Evolutionary conservation across 2,797 vertebrate species (phyloP).

Genomic region (Diplodus sargus): DNA sequence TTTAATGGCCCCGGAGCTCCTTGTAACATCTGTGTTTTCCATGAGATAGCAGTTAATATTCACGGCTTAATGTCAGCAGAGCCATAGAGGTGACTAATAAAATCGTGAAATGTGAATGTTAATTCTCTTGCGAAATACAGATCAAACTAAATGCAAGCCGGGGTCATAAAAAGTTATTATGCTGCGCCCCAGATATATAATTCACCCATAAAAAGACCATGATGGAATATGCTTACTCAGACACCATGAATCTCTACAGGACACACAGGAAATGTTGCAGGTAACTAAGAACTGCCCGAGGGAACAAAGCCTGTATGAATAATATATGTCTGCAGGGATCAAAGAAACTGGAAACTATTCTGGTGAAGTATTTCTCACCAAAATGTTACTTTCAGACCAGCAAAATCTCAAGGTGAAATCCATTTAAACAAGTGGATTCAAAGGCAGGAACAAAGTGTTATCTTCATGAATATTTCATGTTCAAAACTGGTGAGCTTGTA

Average conservation of each 20-base stretch:
- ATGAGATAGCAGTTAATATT: conserved; percentile 43
- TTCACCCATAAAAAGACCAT: conserved; percentile 22
- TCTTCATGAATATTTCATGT: neutral
- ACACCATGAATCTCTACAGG: conserved; percentile 15
- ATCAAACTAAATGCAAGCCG: conserved; percentile 33
- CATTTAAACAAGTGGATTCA: neutral
- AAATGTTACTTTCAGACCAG: neutral
- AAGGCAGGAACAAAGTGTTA: neutral
- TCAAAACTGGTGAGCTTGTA: neutral
- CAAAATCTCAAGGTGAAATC: neutral
- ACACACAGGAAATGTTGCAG: neutral
- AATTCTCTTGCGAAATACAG: conserved; percentile 30
- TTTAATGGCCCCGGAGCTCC: conserved; percentile 42
- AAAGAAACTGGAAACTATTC: neutral
- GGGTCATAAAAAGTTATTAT: conserved; percentile 34
- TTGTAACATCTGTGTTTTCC: conserved; percentile 50
- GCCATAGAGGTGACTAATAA: conserved; percentile 33
- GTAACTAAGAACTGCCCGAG: neutral
- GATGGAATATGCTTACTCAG: conserved; percentile 22
- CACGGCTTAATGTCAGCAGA: conserved; percentile 48
- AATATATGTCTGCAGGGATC: neutral
- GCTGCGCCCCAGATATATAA: conserved; percentile 21
- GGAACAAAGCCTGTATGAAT: conserved; percentile 1
- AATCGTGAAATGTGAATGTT: conserved; percentile 35
- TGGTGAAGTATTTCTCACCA: neutral